phyloP scores from a whole-genome alignment of 2,888 invertebrate species.

The Dryobota labecula region DNA sequence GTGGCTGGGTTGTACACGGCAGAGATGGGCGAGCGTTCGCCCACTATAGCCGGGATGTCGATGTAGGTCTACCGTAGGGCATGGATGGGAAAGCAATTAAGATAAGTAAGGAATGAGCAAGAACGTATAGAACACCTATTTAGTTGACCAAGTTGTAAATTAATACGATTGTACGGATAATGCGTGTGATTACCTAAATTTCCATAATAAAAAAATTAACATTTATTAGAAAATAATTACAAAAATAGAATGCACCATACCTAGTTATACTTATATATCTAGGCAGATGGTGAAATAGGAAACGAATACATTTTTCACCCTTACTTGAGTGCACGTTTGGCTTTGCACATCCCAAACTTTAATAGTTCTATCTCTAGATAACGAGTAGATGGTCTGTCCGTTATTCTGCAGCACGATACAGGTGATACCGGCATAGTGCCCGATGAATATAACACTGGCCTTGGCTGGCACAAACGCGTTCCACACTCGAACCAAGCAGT shows the following conservation, averaged over 20 bases:
- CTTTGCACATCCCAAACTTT: slow-evolving; percentile 94
- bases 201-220: neutral
- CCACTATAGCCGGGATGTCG: slow-evolving; percentile 91
- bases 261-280: no score
- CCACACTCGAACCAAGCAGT: slow-evolving; percentile 94
- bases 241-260: neutral
- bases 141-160: neutral
- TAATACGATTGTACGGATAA: neutral
- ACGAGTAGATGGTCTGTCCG: slow-evolving; percentile 92
- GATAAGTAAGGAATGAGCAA: neutral
- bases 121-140: neutral
- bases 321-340: slow-evolving; percentile 92
- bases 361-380: slow-evolving; percentile 93
- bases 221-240: neutral
- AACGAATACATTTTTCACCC: neutral
- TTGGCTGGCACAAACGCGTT: slow-evolving; percentile 93
- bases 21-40: slow-evolving; percentile 91
- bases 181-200: neutral
- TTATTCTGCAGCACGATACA: slow-evolving; percentile 92
- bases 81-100: neutral
- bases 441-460: slow-evolving; percentile 91
- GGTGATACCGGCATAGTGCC: slow-evolving; percentile 93
- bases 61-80: slow-evolving; percentile 90
- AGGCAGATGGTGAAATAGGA: neutral
- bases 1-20: slow-evolving; percentile 92